A percentile compares a stretch with the other conserved stretches of the same genome.
Conservation (phyloP, 2,888 invertebrate species). For the Sinhomidia bicolor region DNA sequence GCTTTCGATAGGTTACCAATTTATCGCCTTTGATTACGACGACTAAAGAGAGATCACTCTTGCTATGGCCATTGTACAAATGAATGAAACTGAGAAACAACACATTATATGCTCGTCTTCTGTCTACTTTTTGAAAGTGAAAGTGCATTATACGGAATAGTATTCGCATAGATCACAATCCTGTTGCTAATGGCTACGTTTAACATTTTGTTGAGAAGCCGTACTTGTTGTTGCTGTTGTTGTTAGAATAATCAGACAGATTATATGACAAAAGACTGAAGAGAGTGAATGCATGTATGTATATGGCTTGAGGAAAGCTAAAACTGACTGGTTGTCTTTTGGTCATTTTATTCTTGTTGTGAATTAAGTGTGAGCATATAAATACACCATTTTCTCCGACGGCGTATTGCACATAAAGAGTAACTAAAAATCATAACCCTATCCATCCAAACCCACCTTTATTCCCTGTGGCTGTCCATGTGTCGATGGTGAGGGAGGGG, state of each 20-base stretch:
- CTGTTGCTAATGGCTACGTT: not conserved
- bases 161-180: too few species aligned
- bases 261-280: too few species aligned
- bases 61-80: too few species aligned
- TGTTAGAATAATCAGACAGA: too few species aligned
- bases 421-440: not conserved
- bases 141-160: not conserved
- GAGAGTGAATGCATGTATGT: too few species aligned
- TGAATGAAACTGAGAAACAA: too few species aligned
- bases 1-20: not conserved
- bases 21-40: not conserved
- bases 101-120: not conserved
- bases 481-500: not conserved
- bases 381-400: not conserved
- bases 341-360: slow-evolving; percentile 21
- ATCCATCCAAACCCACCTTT: not conserved
- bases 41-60: too few species aligned
- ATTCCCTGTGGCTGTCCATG: slow-evolving; percentile 23
- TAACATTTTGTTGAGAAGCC: not conserved
- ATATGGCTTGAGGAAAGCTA: not conserved
- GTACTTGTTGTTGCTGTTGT: too few species aligned
- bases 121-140: not conserved
- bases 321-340: not conserved
- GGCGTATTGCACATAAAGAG: not conserved
- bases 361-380: not conserved